phyloP scores from a whole-genome alignment of 2,888 invertebrate genomes.

The Phyto melanocephala region DNA sequence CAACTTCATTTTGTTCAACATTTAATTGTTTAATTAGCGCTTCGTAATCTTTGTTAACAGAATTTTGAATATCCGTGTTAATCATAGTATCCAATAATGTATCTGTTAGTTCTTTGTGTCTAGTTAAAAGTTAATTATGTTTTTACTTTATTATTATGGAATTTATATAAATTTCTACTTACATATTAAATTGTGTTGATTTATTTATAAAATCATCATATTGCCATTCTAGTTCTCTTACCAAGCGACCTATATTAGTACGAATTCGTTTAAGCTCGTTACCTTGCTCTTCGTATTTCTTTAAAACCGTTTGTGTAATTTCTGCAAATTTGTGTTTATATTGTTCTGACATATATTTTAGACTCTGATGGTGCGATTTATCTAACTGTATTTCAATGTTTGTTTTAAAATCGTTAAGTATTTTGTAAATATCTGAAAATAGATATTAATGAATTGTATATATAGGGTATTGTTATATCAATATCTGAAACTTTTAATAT shows the following conservation, averaged over 20 bases:
- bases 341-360: conserved; percentile 4
- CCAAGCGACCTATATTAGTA: conserved; percentile 41
- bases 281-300: conserved; percentile 32
- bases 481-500: no score
- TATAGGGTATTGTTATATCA: no score
- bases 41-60: conserved; percentile 30
- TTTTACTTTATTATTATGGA: neutral
- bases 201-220: conserved; percentile 53
- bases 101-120: conserved; percentile 32
- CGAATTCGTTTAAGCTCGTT: conserved; percentile 37
- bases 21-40: conserved; percentile 16
- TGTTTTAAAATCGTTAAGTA: conserved; percentile 35
- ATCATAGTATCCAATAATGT: conserved; percentile 31
- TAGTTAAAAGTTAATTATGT: neutral
- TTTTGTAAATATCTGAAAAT: conserved; percentile 47
- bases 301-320: conserved; percentile 34
- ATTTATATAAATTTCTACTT: conserved; percentile 6
- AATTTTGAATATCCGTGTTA: conserved; percentile 6
- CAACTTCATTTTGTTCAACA: conserved; percentile 3
- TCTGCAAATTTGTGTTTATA: conserved; percentile 41
- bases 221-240: conserved; percentile 57
- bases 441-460: no score
- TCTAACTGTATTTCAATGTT: conserved; percentile 24
- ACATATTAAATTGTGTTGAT: conserved; percentile 63
- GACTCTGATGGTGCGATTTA: neutral